These are phyloP conservation scores for Heteronetta atricapilla DNA, from an alignment of 2,113 vertebrate species.

Conservation along the genomic window DNA sequence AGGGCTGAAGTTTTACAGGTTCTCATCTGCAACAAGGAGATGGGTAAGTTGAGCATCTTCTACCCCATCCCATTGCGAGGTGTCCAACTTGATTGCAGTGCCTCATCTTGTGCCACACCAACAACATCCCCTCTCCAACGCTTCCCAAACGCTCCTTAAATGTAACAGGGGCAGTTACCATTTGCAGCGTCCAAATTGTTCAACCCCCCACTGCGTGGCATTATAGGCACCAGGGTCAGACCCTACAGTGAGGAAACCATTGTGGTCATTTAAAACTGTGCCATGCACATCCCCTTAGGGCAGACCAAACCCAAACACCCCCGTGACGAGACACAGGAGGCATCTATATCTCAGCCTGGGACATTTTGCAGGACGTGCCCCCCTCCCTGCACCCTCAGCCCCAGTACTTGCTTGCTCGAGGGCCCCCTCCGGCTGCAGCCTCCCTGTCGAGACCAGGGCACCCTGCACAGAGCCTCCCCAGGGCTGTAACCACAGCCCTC, in stretches of 20 bases:
- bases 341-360: accelerated
- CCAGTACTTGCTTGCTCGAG: not conserved
- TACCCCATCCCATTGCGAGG: accelerated
- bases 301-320: not conserved
- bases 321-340: not conserved
- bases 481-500: not conserved
- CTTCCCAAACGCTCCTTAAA: not conserved
- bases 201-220: not conserved
- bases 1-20: too few species aligned
- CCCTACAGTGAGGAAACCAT: not conserved
- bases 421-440: constrained; percentile 21
- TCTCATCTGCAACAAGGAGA: not conserved
- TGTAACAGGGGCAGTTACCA: not conserved
- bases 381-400: not conserved
- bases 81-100: accelerated
- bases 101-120: not conserved
- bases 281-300: not conserved
- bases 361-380: not conserved
- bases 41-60: accelerated
- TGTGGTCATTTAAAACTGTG: accelerated
- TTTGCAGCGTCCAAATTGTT: not conserved
- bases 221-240: not conserved
- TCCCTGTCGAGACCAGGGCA: not conserved
- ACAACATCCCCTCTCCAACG: not conserved
- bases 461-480: accelerated